phyloP scores from a whole-genome alignment of 2,888 invertebrate species.

The Synergus itoensis region DNA sequence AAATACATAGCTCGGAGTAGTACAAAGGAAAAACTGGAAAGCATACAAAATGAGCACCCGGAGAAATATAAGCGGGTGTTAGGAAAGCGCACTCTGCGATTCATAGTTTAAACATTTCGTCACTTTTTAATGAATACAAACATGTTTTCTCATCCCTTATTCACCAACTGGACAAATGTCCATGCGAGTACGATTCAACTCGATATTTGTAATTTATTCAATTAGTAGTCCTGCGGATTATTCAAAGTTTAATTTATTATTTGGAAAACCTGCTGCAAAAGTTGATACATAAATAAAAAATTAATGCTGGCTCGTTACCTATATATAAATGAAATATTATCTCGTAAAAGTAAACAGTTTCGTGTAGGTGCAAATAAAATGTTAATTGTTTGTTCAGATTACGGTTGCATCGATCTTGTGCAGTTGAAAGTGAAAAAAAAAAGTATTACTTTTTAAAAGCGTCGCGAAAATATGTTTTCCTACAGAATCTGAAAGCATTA shows the following conservation, averaged over 20 bases:
- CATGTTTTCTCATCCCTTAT: not conserved
- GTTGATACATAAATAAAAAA: not conserved
- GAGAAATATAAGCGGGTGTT: not conserved
- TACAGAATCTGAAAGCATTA: no score
- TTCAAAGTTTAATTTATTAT: constrained; percentile 29
- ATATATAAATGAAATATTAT: not conserved
- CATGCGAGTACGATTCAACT: not conserved
- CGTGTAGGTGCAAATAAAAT: not conserved
- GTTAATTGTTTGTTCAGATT: not conserved
- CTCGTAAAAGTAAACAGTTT: not conserved
- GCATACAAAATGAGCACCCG: not conserved
- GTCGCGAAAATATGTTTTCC: not conserved
- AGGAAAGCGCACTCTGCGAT: not conserved
- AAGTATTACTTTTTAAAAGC: not conserved
- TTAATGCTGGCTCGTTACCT: not conserved
- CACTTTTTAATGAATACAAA: not conserved
- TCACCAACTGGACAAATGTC: not conserved
- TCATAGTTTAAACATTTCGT: not conserved
- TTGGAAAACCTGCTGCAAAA: not conserved
- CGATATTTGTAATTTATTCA: constrained; percentile 14
- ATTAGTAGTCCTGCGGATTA: constrained; percentile 14
- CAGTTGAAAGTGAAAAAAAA: not conserved
- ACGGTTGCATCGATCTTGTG: not conserved
- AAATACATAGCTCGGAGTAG: constrained; percentile 10
- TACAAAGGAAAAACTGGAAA: constrained; percentile 22